Percentiles rank a stretch among this genome's conserved stretches.
Conservation (phyloP, 2,797 vertebrate genomes). For the Parauchenoglanis ngamensis region DNA sequence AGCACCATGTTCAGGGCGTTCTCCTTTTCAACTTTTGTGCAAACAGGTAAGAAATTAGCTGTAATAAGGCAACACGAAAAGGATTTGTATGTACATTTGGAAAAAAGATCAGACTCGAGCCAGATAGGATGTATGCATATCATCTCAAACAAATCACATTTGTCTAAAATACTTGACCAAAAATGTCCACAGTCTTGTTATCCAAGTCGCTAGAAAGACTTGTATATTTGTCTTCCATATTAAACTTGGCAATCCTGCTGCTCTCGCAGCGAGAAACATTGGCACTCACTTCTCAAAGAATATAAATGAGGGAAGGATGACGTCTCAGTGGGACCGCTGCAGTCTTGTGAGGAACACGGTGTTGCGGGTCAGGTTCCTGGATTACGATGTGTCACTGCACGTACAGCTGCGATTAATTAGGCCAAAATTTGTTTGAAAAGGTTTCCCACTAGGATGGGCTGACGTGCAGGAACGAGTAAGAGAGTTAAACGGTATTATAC, state of each 20-base stretch:
- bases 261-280: background rate
- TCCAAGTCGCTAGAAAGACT: background rate
- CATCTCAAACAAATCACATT: background rate
- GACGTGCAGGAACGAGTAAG: background rate
- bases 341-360: conserved; percentile 13
- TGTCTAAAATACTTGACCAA: background rate
- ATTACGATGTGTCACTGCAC: background rate
- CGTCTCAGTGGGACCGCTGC: conserved; percentile 2
- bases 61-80: background rate
- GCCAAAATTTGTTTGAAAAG: background rate
- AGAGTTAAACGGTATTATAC: background rate
- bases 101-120: background rate
- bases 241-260: background rate
- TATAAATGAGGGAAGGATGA: conserved; percentile 14
- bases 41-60: background rate
- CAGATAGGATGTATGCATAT: conserved; percentile 4
- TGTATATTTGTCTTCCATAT: conserved; percentile 10
- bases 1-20: background rate
- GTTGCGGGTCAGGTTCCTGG: conserved; percentile 3
- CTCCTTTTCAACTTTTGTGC: background rate
- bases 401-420: background rate
- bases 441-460: background rate
- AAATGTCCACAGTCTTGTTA: background rate
- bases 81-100: background rate
- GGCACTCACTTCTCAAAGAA: conserved; percentile 12